Evolutionary conservation across 2,797 vertebrate species (phyloP).

Genomic region (Acanthurus lineatus): DNA sequence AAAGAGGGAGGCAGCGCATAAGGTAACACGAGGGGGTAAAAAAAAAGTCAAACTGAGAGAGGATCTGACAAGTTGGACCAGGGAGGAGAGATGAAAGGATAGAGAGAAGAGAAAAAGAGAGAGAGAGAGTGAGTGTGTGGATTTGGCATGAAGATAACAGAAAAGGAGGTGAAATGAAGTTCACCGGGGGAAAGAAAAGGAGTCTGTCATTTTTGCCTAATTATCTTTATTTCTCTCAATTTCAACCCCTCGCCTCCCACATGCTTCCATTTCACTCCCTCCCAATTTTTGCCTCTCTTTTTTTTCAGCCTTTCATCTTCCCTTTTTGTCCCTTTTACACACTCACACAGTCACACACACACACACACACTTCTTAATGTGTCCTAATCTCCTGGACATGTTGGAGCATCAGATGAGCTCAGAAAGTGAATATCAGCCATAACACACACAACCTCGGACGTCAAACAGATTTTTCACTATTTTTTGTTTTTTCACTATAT

Average conservation of each 20-base stretch:
- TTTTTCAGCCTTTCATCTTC: slow-evolving; percentile 28
- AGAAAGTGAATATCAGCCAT: slow-evolving; percentile 57
- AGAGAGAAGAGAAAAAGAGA: not conserved
- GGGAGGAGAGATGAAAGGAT: slow-evolving; percentile 71
- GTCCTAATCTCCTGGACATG: slow-evolving; percentile 55
- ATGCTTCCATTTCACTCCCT: slow-evolving; percentile 25
- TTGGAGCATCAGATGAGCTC: slow-evolving; percentile 57
- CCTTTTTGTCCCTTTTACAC: not conserved
- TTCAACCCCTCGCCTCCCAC: slow-evolving; percentile 2
- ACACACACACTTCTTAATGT: slow-evolving; percentile 30
- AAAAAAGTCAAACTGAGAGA: slow-evolving; percentile 58
- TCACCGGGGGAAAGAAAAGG: slow-evolving; percentile 49
- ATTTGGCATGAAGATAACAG: slow-evolving; percentile 51
- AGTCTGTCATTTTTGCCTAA: slow-evolving; percentile 55
- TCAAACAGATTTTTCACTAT: slow-evolving; percentile 44
- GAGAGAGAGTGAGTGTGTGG: slow-evolving; percentile 39
- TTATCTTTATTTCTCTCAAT: slow-evolving; percentile 54
- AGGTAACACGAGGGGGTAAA: slow-evolving; percentile 21
- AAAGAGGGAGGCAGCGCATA: slow-evolving; percentile 32
- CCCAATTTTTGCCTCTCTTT: slow-evolving; percentile 33
- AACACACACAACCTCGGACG: slow-evolving; percentile 39
- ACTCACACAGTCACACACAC: slow-evolving; percentile 18
- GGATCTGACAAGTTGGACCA: slow-evolving; percentile 53
- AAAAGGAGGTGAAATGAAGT: slow-evolving; percentile 70
- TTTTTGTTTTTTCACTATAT: slow-evolving; percentile 33